Evolutionary conservation across 2,797 vertebrate genomes (phyloP).

Genomic region (Pantherophis vulpinus): DNA sequence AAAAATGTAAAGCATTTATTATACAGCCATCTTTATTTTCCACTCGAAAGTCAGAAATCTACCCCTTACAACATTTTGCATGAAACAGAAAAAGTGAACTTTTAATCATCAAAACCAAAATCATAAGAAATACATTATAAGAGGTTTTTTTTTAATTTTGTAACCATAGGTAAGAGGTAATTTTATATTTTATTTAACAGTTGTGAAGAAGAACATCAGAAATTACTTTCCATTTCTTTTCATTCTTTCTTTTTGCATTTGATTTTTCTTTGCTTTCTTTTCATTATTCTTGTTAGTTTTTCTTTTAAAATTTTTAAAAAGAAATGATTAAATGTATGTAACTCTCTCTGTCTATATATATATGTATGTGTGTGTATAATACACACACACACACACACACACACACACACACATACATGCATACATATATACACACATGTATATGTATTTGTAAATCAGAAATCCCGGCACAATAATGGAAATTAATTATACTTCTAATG

Average conservation of each 20-base stretch:
- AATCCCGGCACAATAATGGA: neutral
- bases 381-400: too few species aligned
- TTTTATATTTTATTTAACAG: neutral
- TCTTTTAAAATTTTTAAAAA: neutral
- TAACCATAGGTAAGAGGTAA: neutral
- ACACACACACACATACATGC: too few species aligned
- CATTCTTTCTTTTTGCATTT: neutral
- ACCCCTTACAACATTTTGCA: neutral
- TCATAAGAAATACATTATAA: neutral
- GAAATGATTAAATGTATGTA: neutral
- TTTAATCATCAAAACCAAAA: neutral
- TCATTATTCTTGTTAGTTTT: neutral
- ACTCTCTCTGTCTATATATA: accelerated
- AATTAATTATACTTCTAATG: neutral
- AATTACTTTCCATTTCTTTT: neutral
- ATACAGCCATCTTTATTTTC: neutral
- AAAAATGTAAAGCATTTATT: conserved; percentile 27
- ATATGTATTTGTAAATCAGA: neutral
- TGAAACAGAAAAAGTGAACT: neutral
- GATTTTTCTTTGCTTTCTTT: neutral
- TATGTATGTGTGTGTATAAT: too few species aligned
- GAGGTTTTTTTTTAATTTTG: neutral
- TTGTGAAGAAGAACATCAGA: neutral
- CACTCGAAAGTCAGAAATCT: conserved; percentile 4
- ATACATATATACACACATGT: too few species aligned